Evolutionary conservation across 1,140 invertebrate species (phyloP), one percentile per base, ranked within the genome.

Genomic region (Ostrea edulis): DNA sequence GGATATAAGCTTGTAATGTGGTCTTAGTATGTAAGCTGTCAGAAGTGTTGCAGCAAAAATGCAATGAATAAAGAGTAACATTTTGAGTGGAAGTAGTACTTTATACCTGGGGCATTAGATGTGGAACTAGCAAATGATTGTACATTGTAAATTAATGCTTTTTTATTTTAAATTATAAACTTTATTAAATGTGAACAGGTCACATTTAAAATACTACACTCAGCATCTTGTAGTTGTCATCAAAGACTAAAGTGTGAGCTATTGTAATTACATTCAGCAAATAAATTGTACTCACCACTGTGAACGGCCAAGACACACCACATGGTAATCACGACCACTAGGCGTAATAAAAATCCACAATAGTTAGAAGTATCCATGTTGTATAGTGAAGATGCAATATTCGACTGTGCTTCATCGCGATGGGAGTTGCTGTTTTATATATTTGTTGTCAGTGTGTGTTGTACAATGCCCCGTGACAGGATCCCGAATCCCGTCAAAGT

Each of bases 371-470:
- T 29, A 71, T 71, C 68, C 68, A 71, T 71, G 68, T 71, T 71
- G 68, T 71, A 71, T 25, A 35, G 68, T 71, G 68, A 71, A 71
- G 68, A 71, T 71, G 68, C 68, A 35, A 71, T 71, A 71, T 14
- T 71, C 68, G 68, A 71, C n/a, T 71, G 68, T 71, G 68, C 68
- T 71, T 71, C 68, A 71, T 71, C 68, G 68, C 68, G 11, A 14
- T 22, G 22, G 22, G 68, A 71, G 68, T 35, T 71, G 68, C 68
- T 71, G 68, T 71, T 25, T 71, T 71, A 71, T 71, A 71, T 71
- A 71, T 71, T 71, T 71, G 68, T 71, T 71, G 68, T 71, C 68
- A 35, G 68, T 71, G 68, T 71, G 12, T 71, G 68, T 71, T 71
- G 22, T 71, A 71, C 68, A 71, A 71, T 71, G 68, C 22, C 68